These are phyloP conservation scores for Acrocephalus scirpaceus DNA, from an alignment of 2,797 vertebrate genomes.

Conservation along the genomic window DNA sequence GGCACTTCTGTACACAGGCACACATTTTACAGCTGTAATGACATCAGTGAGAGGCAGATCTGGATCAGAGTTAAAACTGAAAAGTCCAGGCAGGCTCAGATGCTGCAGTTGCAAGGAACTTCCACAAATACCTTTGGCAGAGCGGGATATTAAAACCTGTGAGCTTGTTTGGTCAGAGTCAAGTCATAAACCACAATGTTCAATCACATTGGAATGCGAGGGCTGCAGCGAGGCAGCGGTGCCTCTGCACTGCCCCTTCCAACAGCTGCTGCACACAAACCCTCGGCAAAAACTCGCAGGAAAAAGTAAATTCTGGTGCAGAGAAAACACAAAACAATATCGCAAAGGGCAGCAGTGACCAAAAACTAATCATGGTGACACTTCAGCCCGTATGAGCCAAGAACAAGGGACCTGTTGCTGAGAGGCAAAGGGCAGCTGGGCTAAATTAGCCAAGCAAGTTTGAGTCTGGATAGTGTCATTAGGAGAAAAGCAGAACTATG, in stretches of 20 bases:
- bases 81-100: slow-evolving; percentile 23
- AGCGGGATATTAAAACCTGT: slow-evolving; percentile 45
- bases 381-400: not conserved
- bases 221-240: not conserved
- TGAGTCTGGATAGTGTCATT: slow-evolving; percentile 83
- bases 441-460: slow-evolving; percentile 78
- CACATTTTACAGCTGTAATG: not conserved
- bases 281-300: not conserved
- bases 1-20: slow-evolving; percentile 28
- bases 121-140: slow-evolving; percentile 50
- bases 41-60: slow-evolving; percentile 13
- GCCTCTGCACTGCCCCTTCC: not conserved
- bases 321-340: not conserved
- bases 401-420: slow-evolving; percentile 72
- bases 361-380: slow-evolving; percentile 65
- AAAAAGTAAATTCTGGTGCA: not conserved
- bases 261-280: not conserved
- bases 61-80: not conserved
- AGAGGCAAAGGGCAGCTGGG: slow-evolving; percentile 78
- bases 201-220: slow-evolving; percentile 64
- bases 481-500: slow-evolving; percentile 81
- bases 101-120: not conserved
- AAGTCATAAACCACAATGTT: slow-evolving; percentile 57
- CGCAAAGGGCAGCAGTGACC: not conserved
- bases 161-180: slow-evolving; percentile 48